These are phyloP conservation scores for Caenorhabditis inopinata DNA, from an alignment of 1,140 invertebrate genomes.

Conservation along the genomic window DNA sequence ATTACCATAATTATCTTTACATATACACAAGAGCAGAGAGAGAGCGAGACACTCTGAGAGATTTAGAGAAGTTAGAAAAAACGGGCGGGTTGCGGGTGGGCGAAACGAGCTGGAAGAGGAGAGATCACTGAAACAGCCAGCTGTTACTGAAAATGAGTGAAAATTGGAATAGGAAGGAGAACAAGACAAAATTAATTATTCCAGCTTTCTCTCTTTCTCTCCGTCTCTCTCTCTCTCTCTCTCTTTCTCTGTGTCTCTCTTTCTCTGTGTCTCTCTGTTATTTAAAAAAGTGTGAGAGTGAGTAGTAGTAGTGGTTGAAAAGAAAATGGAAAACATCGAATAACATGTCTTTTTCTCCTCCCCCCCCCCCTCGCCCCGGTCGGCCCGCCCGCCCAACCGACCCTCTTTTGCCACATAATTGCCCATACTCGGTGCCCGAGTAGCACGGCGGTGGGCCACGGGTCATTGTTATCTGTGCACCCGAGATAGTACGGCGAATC, in stretches of 20 bases:
- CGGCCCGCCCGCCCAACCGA: background rate
- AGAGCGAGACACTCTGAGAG: no score
- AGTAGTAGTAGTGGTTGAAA: background rate
- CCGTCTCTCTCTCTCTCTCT: no score
- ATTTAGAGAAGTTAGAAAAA: background rate
- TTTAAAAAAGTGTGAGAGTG: no score
- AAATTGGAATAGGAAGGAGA: background rate
- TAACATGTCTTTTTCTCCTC: background rate
- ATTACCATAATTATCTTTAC: no score
- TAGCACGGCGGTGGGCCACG: no score
- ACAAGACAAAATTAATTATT: no score
- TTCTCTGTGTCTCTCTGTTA: no score
- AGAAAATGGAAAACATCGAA: slow-evolving; percentile 4
- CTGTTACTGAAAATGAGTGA: no score
- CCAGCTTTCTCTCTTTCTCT: no score
- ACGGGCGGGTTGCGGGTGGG: background rate
- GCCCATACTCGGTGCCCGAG: background rate
- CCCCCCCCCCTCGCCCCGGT: no score
- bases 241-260: no score
- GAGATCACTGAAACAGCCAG: background rate
- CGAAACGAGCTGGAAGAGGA: background rate
- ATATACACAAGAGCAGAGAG: no score
- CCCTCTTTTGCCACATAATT: background rate
- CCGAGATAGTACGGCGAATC: background rate
- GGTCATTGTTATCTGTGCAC: background rate